Conservation (phyloP, 2,888 invertebrate species). For the Euclidia mi region DNA sequence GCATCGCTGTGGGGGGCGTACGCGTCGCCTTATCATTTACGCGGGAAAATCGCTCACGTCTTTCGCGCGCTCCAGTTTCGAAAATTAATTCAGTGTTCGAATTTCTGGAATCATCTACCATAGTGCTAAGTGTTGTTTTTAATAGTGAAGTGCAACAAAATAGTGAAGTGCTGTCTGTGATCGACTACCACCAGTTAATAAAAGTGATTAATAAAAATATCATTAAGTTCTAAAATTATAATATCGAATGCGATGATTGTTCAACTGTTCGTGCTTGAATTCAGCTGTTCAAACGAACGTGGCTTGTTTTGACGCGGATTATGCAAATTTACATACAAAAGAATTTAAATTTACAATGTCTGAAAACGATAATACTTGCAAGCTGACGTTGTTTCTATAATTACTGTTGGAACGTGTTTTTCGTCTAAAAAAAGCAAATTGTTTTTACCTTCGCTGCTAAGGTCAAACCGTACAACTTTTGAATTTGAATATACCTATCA, state of each 20-base stretch:
- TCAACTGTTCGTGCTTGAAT: slow-evolving; percentile 58
- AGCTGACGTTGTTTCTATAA: slow-evolving; percentile 51
- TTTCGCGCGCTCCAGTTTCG: slow-evolving; percentile 55
- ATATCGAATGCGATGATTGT: slow-evolving; percentile 68
- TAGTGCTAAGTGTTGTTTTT: slow-evolving; percentile 41
- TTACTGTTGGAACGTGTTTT: slow-evolving; percentile 49
- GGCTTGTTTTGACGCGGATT: slow-evolving; percentile 59
- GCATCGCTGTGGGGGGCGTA: slow-evolving; percentile 60
- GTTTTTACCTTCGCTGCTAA: slow-evolving; percentile 43
- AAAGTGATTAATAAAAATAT: slow-evolving; percentile 45
- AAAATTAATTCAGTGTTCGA: slow-evolving; percentile 37
- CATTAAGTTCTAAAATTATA: slow-evolving; percentile 33
- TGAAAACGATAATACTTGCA: slow-evolving; percentile 57
- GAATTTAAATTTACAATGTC: slow-evolving; percentile 66
- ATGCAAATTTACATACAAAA: slow-evolving; percentile 69
- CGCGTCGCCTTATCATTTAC: slow-evolving; percentile 65
- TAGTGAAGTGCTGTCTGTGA: slow-evolving; percentile 30
- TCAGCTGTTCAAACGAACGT: slow-evolving; percentile 68
- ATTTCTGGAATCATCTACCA: slow-evolving; percentile 31
- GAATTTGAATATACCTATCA: slow-evolving; percentile 29
- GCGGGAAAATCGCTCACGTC: slow-evolving; percentile 72
- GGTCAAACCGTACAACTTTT: slow-evolving; percentile 41
- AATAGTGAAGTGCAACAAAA: slow-evolving; percentile 13
- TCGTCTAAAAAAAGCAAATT: slow-evolving; percentile 50
- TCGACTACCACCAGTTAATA: slow-evolving; percentile 29